phyloP scores from a whole-genome alignment of 1,140 invertebrate genomes.

The Drosophila auraria region DNA sequence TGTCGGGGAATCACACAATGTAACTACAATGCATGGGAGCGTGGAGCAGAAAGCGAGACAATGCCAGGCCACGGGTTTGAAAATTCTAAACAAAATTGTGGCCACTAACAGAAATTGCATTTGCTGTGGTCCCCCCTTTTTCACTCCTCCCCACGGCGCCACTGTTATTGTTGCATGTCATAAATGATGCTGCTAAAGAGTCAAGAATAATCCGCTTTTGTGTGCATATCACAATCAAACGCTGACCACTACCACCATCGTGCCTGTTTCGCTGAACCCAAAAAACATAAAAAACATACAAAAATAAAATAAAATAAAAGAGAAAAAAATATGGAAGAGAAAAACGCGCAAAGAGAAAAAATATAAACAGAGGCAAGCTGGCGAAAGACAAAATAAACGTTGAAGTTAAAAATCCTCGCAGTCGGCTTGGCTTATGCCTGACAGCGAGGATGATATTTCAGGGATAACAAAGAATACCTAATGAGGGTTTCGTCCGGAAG shows the following conservation, averaged over 20 bases:
- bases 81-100: conserved; percentile 77
- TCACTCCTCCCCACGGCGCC: not conserved
- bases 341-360: not conserved
- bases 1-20: conserved; percentile 33
- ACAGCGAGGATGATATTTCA: conserved; percentile 14
- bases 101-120: conserved; percentile 78
- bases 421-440: conserved; percentile 16
- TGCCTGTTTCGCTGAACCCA: not conserved
- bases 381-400: conserved; percentile 15
- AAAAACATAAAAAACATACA: not conserved
- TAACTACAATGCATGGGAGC: conserved; percentile 57
- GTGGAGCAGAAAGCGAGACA: conserved; percentile 44
- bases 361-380: conserved; percentile 6
- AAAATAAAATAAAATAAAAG: not conserved
- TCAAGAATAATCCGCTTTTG: conserved; percentile 80
- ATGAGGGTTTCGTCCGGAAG: conserved; percentile 3
- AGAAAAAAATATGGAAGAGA: not conserved
- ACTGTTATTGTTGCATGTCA: conserved; percentile 77
- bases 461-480: conserved; percentile 22
- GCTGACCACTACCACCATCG: conserved; percentile 27
- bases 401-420: conserved; percentile 4
- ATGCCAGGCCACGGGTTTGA: conserved; percentile 38
- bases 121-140: conserved; percentile 8
- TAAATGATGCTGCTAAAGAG: conserved; percentile 81
- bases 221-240: conserved; percentile 81